phyloP scores from a whole-genome alignment of 2,113 vertebrate species.

The Vimba vimba region DNA sequence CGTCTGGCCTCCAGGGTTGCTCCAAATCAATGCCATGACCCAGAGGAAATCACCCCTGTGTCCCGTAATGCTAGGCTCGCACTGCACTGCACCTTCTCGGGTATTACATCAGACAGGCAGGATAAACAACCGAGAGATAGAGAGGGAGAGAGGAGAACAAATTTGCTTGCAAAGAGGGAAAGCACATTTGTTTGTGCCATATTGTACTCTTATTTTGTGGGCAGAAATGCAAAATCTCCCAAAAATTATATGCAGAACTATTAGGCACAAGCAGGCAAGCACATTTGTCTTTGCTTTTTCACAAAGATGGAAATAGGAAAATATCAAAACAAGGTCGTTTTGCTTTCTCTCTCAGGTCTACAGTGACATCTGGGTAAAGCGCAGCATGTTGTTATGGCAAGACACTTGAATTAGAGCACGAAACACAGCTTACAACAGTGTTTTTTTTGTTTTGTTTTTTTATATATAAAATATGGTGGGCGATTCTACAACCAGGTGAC shows the following conservation, averaged over 20 bases:
- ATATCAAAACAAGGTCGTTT: constrained; percentile 37
- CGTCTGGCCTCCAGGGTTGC: constrained; percentile 62
- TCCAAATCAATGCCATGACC: constrained; percentile 71
- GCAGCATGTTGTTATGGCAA: background rate
- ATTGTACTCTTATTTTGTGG: background rate
- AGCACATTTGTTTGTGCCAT: constrained; percentile 23
- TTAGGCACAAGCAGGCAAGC: constrained; percentile 12
- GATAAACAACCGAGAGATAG: constrained; percentile 7
- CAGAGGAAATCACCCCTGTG: constrained; percentile 64
- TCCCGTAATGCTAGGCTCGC: constrained; percentile 49
- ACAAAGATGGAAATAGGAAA: constrained; percentile 13
- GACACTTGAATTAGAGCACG: background rate
- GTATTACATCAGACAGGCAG: constrained; percentile 33
- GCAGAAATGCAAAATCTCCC: background rate
- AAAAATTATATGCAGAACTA: constrained; percentile 5
- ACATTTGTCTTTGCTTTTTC: constrained; percentile 40
- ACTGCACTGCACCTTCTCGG: constrained; percentile 47
- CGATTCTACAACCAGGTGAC: background rate
- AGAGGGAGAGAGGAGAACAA: background rate
- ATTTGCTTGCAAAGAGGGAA: constrained; percentile 24
- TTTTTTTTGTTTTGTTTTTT: too few species aligned
- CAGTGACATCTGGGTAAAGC: constrained; percentile 10
- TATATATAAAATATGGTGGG: background rate
- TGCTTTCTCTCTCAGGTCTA: background rate
- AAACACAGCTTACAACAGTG: background rate